These are phyloP conservation scores for Cathartes aura DNA, from an alignment of 2,113 vertebrate species.

Conservation along the genomic window DNA sequence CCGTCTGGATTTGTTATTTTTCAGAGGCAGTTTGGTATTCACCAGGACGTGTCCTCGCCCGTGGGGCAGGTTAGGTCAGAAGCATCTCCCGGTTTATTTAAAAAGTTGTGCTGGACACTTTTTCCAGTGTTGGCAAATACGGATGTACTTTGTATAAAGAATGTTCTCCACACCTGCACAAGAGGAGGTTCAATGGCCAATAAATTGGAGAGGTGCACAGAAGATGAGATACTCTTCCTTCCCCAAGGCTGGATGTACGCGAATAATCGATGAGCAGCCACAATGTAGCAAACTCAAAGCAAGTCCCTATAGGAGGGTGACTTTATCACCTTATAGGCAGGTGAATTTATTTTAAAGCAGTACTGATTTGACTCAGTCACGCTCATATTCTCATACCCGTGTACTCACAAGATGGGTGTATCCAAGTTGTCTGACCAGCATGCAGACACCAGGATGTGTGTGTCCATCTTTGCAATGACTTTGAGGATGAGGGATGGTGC, in stretches of 20 bases:
- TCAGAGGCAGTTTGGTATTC: background rate
- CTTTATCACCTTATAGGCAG: background rate
- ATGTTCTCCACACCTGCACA: background rate
- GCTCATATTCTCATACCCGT: rapidly evolving
- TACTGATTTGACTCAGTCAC: background rate
- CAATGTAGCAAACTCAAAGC: background rate
- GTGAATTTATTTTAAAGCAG: background rate
- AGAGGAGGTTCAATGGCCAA: background rate
- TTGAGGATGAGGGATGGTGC: background rate
- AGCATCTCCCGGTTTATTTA: background rate
- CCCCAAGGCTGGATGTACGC: background rate
- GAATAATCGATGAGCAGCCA: background rate
- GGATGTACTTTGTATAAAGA: background rate
- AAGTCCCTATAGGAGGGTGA: background rate
- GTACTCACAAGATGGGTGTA: rapidly evolving
- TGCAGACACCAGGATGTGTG: rapidly evolving
- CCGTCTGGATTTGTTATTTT: rapidly evolving
- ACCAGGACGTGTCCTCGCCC: background rate
- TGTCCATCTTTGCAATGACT: background rate
- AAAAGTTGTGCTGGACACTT: background rate
- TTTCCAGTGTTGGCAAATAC: background rate
- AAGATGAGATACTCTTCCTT: background rate
- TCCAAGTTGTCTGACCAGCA: background rate
- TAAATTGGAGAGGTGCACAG: background rate
- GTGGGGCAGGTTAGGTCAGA: background rate